Evolutionary conservation across 2,888 invertebrate genomes (phyloP).

Genomic region (Metacarcinus magister): DNA sequence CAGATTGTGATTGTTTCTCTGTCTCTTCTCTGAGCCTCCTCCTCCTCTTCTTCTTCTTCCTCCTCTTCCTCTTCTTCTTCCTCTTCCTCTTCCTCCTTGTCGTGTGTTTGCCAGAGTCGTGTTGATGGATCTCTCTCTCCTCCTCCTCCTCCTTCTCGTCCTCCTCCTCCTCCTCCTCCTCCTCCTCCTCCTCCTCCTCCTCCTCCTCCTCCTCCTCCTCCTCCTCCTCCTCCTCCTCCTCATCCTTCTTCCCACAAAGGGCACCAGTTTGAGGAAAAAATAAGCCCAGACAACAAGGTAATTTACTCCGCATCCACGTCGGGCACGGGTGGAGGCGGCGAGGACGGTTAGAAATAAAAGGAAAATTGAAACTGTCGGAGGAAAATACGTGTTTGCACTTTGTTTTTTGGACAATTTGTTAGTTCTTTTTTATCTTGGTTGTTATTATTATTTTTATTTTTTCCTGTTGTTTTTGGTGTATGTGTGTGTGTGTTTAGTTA

Average conservation of each 20-base stretch:
- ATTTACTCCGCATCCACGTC: neutral
- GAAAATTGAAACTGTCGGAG: neutral
- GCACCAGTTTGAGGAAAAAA: neutral
- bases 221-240: neutral
- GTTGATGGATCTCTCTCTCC: neutral
- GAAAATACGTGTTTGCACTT: neutral
- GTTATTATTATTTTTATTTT: no score
- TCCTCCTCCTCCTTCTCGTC: neutral
- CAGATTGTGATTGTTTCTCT: neutral
- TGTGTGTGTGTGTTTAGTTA: no score
- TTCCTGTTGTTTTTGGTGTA: no score
- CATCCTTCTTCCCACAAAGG: neutral
- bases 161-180: neutral
- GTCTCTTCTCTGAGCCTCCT: neutral
- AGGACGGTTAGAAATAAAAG: neutral
- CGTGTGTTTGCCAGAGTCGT: neutral
- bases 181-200: neutral
- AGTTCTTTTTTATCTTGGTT: no score
- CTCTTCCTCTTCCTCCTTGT: neutral
- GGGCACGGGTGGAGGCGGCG: neutral
- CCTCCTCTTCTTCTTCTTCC: neutral
- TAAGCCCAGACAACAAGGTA: neutral
- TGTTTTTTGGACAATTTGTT: neutral
- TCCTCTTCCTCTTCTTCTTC: neutral
- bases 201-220: neutral